Base-by-base conservation (phyloP, 2,113 vertebrate species). In the Rattus rattus region DNA sequence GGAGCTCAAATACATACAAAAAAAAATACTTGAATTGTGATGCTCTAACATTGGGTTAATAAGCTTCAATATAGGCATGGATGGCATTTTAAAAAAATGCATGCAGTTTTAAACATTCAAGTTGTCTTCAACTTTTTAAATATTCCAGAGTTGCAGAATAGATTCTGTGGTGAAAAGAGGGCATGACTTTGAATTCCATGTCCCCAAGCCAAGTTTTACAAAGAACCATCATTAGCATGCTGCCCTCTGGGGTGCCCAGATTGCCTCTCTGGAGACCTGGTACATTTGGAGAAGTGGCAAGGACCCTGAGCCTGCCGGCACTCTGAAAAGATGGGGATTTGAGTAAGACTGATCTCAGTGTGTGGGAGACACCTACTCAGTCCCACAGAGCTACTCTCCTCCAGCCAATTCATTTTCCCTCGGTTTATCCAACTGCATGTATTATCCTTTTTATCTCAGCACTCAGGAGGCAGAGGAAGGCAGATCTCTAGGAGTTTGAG, bases 21-120 rank as follows among this genome's bases (percentile, higher is more conserved):
- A 70, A 36, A 77, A 88, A 94, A 85, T 61, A 83, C 4, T 49
- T 93, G 52, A 92, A 94, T 94, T 97, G 90, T 72, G 54, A 93
- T 92, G 49, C 75, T 93, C 26, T 96, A 94, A 93, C 87, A 47
- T 92, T 83, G 26, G 54, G 75, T 94, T 93, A 95, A 93, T 80
- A 88, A 90, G 9, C 33, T 59, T 84, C 39, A 96, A 88, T 90
- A 43, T 72, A 80, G 84, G 84, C 2, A 1, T 59, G 69, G 56
- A 49, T 10, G 36, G 39, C 17, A 90, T 87, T 95, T 96, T 70
- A 5, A 56, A 96, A 96, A 97, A 96, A 93, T 79, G 79, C 36
- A 30, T 22, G 14, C 54, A 52, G 22, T 89, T 87, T 49, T 73
- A 70, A 10, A 94, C 72, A 83, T 72, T 26, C 49, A 63, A 77